phyloP scores from a whole-genome alignment of 1,140 invertebrate species.

The Phortica variegata region DNA sequence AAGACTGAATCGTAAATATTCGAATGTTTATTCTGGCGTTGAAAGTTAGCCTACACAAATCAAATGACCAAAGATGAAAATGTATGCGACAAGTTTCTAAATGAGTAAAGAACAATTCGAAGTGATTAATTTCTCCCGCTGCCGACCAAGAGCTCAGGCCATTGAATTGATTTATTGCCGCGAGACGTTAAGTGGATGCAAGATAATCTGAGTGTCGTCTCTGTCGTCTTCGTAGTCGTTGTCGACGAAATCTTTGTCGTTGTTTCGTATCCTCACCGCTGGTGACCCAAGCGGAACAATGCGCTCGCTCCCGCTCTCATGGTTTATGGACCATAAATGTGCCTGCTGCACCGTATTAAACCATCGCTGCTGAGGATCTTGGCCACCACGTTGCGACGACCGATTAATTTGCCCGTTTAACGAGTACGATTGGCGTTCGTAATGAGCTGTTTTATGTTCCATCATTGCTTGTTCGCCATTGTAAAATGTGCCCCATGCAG shows the following conservation, averaged over 20 bases:
- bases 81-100: conserved; percentile 52
- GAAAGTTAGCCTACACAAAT: conserved; percentile 47
- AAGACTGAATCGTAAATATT: conserved; percentile 38
- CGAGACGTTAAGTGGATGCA: conserved; percentile 56
- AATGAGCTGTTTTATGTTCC: conserved; percentile 44
- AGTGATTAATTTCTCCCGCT: conserved; percentile 53
- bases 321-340: conserved; percentile 50
- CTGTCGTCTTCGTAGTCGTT: too few relatives aligned
- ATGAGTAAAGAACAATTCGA: conserved; percentile 53
- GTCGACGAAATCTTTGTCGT: too few relatives aligned
- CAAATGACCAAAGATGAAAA: conserved; percentile 27
- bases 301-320: conserved; percentile 27
- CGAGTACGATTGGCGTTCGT: conserved; percentile 38
- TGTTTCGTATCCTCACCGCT: conserved; percentile 47
- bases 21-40: conserved; percentile 40
- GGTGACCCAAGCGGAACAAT: conserved; percentile 38
- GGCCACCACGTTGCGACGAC: conserved; percentile 9
- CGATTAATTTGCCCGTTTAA: conserved; percentile 47
- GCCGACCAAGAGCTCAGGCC: conserved; percentile 38
- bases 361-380: conserved; percentile 35
- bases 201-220: conserved; percentile 53
- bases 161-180: conserved; percentile 53
- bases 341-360: conserved; percentile 50
- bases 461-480: too few relatives aligned
- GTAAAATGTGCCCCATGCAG: too few relatives aligned